Evolutionary conservation across 2,113 vertebrate genomes (phyloP).

Genomic region (Chitala chitala): DNA sequence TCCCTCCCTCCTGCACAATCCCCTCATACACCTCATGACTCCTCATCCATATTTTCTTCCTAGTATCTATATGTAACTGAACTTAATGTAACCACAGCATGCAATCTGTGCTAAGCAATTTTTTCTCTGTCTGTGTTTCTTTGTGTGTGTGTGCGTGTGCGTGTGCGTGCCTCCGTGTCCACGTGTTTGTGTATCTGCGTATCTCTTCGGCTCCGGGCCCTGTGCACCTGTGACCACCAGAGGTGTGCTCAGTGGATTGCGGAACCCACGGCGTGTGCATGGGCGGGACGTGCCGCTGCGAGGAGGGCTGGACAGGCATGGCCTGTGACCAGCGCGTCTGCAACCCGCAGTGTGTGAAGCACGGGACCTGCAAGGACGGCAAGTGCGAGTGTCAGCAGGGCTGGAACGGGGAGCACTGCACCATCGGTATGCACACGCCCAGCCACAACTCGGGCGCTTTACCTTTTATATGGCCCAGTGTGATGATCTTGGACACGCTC

Average conservation of each 20-base stretch:
- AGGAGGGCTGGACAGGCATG: slow-evolving; percentile 94
- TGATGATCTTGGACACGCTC: background rate
- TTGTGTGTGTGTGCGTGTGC: too few species aligned
- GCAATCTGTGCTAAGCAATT: background rate
- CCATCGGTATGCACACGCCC: slow-evolving; percentile 91
- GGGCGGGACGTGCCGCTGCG: slow-evolving; percentile 89
- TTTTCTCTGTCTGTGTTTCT: background rate
- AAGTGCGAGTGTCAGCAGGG: slow-evolving; percentile 99
- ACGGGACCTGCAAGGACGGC: slow-evolving; percentile 98
- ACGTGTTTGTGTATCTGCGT: background rate
- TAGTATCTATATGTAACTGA: background rate
- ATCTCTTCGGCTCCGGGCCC: background rate
- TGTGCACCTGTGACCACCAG: slow-evolving; percentile 51
- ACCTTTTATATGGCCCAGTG: slow-evolving; percentile 66
- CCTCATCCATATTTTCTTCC: too few species aligned
- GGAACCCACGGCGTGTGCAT: slow-evolving; percentile 96
- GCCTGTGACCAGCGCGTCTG: slow-evolving; percentile 96
- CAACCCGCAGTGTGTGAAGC: slow-evolving; percentile 93
- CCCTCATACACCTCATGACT: too few species aligned
- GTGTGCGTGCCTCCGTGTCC: background rate
- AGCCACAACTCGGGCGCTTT: slow-evolving; percentile 79
- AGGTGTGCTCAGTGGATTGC: slow-evolving; percentile 97
- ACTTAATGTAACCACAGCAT: background rate
- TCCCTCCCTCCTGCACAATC: background rate
- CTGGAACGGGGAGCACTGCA: slow-evolving; percentile 99